phyloP scores from a whole-genome alignment of 2,113 vertebrate species.

The Egretta garzetta region DNA sequence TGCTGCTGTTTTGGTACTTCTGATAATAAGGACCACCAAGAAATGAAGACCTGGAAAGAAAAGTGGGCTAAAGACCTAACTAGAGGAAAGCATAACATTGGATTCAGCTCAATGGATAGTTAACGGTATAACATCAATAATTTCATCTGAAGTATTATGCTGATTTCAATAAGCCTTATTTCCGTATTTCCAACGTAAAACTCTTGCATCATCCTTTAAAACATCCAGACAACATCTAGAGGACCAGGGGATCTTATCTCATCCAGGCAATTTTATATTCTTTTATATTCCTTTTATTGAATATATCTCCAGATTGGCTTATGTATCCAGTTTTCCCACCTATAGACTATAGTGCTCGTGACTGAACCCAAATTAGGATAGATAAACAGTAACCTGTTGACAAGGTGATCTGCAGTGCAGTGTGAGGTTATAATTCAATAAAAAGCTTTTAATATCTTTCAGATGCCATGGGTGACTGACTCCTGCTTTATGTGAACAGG shows the following conservation, averaged over 20 bases:
- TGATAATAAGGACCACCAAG: neutral
- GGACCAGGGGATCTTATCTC: neutral
- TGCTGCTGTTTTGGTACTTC: neutral
- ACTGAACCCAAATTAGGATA: neutral
- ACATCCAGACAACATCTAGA: neutral
- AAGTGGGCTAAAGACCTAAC: neutral
- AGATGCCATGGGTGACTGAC: neutral
- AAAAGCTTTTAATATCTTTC: neutral
- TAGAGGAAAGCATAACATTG: neutral
- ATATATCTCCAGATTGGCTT: neutral
- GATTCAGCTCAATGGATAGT: neutral
- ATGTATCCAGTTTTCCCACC: neutral
- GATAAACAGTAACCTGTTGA: neutral
- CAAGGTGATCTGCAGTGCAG: neutral
- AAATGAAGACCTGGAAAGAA: neutral
- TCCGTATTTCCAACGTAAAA: neutral
- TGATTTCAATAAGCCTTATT: neutral
- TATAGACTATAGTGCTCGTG: neutral
- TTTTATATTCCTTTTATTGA: neutral
- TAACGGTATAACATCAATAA: neutral
- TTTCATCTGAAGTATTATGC: neutral
- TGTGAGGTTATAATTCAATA: neutral
- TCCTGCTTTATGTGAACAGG: neutral
- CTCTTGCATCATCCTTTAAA: neutral
- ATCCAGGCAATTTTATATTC: neutral